Base-by-base conservation (phyloP, 2,113 vertebrate species). In the Circaetus gallicus region DNA sequence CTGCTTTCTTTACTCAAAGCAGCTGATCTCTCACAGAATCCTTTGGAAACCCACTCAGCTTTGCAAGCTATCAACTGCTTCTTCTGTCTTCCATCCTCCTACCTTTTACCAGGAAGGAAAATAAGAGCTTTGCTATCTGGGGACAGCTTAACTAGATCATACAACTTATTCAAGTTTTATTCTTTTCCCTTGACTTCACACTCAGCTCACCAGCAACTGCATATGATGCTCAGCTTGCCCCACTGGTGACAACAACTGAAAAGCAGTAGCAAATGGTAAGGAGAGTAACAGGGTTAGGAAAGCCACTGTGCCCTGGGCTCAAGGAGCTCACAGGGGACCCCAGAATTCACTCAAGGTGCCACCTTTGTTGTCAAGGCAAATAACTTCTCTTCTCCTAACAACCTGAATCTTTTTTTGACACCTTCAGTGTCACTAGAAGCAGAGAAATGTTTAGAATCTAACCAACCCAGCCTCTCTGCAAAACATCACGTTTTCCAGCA, bases 401-500 rank as follows among this genome's bases (percentile, higher is more conserved):
- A 0, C 10, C 15, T 50, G 3, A 53, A 28, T 8, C 3, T 25
- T 70, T 70, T 50, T 40, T 62, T 53, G 13, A 42, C 15, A 31
- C 18, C 6, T 38, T 55, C 31, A 36, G 16, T 22, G 16, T 43
- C 40, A 66, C 36, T 36, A 56, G 38, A 40, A 85, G 12, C 26
- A 87, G 28, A 81, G 28, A 84, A 67, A 56, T 2, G 0, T 21
- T 84, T 67, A 43, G 26, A 69, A 36, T 47, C 16, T 24, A 78
- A 71, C 21, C 19, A 90, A 79, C 65, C 3, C 32, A 78, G 17
- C 9, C 21, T 22, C 11, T 45, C 65, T 59, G 12, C 29, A 74
- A 84, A 89, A 42, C 2, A 1, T 7, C 34, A 0, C 1, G 0
- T 42, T 82, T 77, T n/a, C 14, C 49, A 47, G 45, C 8, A 25